A percentile compares a stretch with the other conserved stretches of the same genome.
phyloP scores from a whole-genome alignment of 1,140 invertebrate genomes.

The Pogonus chalceus region DNA sequence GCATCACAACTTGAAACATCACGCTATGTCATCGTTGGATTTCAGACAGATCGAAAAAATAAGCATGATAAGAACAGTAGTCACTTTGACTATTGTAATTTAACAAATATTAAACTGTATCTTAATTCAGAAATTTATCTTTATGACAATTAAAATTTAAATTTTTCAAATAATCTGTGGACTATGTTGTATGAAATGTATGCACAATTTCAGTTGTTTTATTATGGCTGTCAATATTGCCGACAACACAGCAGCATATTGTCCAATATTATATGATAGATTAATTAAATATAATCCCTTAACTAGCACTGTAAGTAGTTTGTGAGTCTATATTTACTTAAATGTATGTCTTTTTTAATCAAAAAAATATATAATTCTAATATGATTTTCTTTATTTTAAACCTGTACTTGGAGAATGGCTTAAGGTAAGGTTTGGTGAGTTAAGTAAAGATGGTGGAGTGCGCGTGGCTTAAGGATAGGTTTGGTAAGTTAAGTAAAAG shows the following conservation, averaged over 20 bases:
- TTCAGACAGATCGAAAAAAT: constrained; percentile 16
- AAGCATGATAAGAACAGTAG: constrained; percentile 7
- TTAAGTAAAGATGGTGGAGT: no score
- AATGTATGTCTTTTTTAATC: no score
- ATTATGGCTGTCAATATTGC: constrained; percentile 22
- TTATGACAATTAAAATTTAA: constrained; percentile 25
- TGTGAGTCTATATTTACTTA: no score
- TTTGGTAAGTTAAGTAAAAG: no score
- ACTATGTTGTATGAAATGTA: constrained; percentile 26
- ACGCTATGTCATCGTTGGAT: constrained; percentile 14
- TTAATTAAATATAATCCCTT: constrained; percentile 23
- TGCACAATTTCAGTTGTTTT: constrained; percentile 23
- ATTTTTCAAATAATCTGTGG: constrained; percentile 23
- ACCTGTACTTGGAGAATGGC: no score
- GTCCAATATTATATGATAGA: constrained; percentile 27
- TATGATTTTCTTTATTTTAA: no score
- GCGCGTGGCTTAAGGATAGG: no score
- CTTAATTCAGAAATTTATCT: constrained; percentile 29
- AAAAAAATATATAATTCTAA: no score
- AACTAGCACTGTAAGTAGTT: no score
- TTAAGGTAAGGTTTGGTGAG: no score
- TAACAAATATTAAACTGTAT: constrained; percentile 23
- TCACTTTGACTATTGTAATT: constrained; percentile 16
- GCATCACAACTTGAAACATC: constrained; percentile 12
- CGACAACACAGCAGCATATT: constrained; percentile 26